These are phyloP conservation scores for Volucella zonaria DNA, from an alignment of 2,888 invertebrate genomes.

Conservation along the genomic window DNA sequence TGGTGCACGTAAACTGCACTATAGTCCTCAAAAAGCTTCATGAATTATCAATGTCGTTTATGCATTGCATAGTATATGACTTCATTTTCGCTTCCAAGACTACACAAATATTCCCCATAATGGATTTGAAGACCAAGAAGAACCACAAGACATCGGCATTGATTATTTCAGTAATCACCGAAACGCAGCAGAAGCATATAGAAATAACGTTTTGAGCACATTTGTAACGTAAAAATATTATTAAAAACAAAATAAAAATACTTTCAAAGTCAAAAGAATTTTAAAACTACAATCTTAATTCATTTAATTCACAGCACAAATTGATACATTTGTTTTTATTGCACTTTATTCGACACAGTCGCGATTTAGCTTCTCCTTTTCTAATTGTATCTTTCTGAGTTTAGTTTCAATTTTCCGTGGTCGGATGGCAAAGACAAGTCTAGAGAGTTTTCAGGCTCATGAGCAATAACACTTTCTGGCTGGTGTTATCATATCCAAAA, in stretches of 20 bases:
- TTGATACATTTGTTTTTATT: conserved; percentile 11
- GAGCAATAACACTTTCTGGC: not conserved
- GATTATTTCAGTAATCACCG: too few relatives aligned
- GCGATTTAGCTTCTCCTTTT: too few relatives aligned
- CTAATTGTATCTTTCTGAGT: too few relatives aligned
- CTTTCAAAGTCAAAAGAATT: conserved; percentile 6
- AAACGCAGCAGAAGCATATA: not conserved
- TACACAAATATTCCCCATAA: too few relatives aligned
- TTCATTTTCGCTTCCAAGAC: not conserved
- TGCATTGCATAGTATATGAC: conserved; percentile 8
- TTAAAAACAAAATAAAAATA: conserved; percentile 1
- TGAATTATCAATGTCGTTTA: conserved; percentile 2
- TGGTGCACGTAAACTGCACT: conserved; percentile 9
- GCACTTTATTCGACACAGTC: conserved; percentile 14
- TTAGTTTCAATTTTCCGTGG: too few relatives aligned
- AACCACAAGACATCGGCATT: too few relatives aligned
- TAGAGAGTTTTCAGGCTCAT: not conserved
- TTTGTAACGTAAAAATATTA: conserved; percentile 8
- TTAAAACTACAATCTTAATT: not conserved
- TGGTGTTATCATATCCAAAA: not conserved
- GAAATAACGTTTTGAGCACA: conserved; percentile 2
- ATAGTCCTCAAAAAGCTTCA: not conserved
- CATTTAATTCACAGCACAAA: conserved; percentile 21
- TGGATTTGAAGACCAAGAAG: too few relatives aligned
- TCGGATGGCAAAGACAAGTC: not conserved